Evolutionary conservation across 2,113 vertebrate species (phyloP).

Genomic region (Nycticebus coucang): DNA sequence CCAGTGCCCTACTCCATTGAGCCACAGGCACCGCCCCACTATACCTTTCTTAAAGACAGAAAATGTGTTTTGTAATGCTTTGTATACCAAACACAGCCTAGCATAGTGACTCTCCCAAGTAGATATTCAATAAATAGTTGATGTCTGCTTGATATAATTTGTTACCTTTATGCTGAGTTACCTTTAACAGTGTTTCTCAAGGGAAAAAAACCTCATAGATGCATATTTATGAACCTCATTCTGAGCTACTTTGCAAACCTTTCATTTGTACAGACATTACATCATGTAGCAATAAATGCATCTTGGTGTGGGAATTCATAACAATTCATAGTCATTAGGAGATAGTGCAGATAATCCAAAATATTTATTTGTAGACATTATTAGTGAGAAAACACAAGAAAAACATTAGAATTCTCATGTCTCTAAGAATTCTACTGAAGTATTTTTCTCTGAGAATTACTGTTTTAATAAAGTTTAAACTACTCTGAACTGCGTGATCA

Average conservation of each 20-base stretch:
- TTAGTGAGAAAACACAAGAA: constrained; percentile 41
- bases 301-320: neutral
- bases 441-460: constrained; percentile 22
- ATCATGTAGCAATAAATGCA: neutral
- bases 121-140: neutral
- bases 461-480: constrained; percentile 35
- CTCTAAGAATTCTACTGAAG: constrained; percentile 15
- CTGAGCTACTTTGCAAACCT: neutral
- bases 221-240: neutral
- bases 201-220: neutral
- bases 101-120: neutral
- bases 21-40: too few species aligned
- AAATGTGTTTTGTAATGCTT: neutral
- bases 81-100: neutral
- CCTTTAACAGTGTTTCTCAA: constrained; percentile 19
- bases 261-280: neutral
- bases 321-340: neutral
- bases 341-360: neutral
- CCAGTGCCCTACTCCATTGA: too few species aligned
- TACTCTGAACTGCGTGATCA: neutral
- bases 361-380: constrained; percentile 31
- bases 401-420: constrained; percentile 19
- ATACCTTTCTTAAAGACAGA: neutral
- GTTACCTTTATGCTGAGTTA: constrained; percentile 35
- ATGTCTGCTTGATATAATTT: neutral